Evolutionary conservation across 1,140 invertebrate genomes (phyloP), one percentile per base, ranked within the genome.

Genomic region (Zophobas morio): DNA sequence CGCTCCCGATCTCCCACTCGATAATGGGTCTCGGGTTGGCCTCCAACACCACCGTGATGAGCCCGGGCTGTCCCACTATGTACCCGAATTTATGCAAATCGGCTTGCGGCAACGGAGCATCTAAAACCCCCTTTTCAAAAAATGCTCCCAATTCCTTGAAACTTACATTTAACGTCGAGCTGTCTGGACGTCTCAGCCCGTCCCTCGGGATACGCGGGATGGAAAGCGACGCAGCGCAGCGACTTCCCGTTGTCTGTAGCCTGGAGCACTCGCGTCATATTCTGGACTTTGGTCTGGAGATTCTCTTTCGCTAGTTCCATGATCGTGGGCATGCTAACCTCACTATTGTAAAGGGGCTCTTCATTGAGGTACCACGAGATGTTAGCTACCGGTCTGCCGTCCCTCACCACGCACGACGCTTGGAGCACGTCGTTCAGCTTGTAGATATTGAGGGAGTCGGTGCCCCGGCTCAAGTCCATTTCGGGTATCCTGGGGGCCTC

Each of bases 341-440:
- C 90, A 8, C 89, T 88, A 1, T 88, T 85, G 36, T 78, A 75
- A 6, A 94, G 86, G 2, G 87, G 88, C 73, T 91, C 89, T 47
- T 92, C 89, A 81, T 92, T 92, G 90, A 93, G 86, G 81, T 85
- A 93, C 88, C 93, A 93, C 0, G 88, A 89, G 57, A 95, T 91
- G 74, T 93, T 93, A 0, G 93, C 93, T 1, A 90, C 89, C 6
- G 93, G 94, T 84, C 93, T 88, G 37, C 93, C 93, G 57, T 91
- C 88, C 74, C 88, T 86, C 0, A 93, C 90, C n/a, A 88, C 87
- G 85, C 93, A 95, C 74, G 88, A 88, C 0, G 92, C 91, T 80
- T 87, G 86, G 79, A 94, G 86, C 20, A 86, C 86, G 20, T 92
- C 90, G 1, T 89, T 89, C 71, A 91, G 90, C 81, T 86, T 88